These are phyloP conservation scores for Numida meleagris DNA, from an alignment of 2,113 vertebrate genomes.

Conservation along the genomic window DNA sequence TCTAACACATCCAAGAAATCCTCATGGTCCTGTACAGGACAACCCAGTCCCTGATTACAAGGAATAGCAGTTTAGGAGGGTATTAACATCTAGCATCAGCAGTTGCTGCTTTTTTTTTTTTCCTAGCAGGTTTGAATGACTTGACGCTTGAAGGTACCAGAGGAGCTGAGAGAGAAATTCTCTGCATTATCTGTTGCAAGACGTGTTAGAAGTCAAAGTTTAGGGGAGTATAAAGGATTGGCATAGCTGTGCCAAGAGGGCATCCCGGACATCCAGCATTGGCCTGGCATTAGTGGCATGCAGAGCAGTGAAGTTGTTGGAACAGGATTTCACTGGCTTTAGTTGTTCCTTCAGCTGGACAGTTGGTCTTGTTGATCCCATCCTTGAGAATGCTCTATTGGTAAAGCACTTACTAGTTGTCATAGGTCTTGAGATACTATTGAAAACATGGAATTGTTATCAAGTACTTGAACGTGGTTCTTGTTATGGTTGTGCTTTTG, in stretches of 20 bases:
- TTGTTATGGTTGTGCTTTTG: neutral
- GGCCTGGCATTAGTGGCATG: neutral
- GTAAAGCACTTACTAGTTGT: neutral
- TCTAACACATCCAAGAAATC: neutral
- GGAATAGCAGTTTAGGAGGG: neutral
- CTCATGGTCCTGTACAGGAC: neutral
- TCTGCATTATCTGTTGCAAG: neutral
- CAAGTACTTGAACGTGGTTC: neutral
- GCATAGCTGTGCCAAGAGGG: neutral
- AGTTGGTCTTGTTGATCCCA: neutral
- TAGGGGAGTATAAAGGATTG: neutral
- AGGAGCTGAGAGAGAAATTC: constrained; percentile 21
- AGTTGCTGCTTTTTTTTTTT: neutral
- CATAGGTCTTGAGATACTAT: neutral
- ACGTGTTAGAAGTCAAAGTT: neutral
- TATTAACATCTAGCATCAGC: constrained; percentile 13
- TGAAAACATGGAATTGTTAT: neutral
- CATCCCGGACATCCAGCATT: neutral
- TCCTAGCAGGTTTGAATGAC: neutral
- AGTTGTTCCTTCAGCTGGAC: neutral
- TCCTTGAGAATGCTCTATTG: neutral
- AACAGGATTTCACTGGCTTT: neutral
- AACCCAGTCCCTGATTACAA: neutral
- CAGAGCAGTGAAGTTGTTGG: neutral
- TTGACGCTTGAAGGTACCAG: neutral